phyloP scores from a whole-genome alignment of 2,113 vertebrate species.

The Parotia lawesii region DNA sequence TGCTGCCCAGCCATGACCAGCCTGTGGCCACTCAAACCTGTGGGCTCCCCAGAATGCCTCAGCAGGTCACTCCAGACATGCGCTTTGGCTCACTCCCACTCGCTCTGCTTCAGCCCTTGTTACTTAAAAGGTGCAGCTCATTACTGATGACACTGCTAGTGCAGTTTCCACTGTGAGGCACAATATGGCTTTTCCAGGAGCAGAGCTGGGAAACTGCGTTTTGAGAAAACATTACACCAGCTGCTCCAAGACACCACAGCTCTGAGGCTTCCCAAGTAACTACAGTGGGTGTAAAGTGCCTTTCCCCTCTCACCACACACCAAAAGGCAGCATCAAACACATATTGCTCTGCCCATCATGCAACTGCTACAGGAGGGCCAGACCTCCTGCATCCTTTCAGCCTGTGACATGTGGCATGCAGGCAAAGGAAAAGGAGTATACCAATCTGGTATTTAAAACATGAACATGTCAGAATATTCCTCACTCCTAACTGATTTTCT shows the following conservation, averaged over 20 bases:
- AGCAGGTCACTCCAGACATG: background rate
- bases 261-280: background rate
- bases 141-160: background rate
- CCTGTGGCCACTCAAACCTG: background rate
- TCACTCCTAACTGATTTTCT: background rate
- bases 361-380: background rate
- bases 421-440: background rate
- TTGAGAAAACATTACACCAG: background rate
- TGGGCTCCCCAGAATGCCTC: background rate
- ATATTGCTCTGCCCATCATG: background rate
- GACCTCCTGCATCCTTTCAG: background rate
- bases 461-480: background rate
- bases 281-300: background rate
- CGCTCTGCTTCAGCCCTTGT: fast-evolving
- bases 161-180: background rate
- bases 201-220: background rate
- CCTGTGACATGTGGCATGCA: fast-evolving
- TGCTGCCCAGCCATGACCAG: background rate
- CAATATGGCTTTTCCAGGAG: background rate
- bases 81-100: fast-evolving
- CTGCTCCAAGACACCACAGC: fast-evolving
- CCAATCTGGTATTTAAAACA: background rate
- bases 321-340: background rate
- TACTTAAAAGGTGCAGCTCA: background rate
- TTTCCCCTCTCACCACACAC: background rate